Conservation (phyloP, 2,113 vertebrate species). For the Brachyistius frenatus region DNA sequence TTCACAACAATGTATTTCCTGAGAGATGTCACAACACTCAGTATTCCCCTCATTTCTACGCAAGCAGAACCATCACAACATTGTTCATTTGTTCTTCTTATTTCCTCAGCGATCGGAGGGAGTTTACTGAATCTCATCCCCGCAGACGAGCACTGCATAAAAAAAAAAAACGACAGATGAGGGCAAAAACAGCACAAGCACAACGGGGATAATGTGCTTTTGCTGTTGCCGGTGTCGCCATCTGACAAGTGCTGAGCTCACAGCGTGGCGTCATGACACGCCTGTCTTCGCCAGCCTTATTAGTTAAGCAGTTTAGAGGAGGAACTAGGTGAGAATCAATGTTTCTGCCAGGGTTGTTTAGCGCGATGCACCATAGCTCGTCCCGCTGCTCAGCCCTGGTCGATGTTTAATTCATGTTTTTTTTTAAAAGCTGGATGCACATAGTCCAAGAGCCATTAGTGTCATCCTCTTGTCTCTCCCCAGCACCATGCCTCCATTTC, state of each 20-base stretch:
- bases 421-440: conserved; percentile 59
- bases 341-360: conserved; percentile 80
- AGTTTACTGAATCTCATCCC: conserved; percentile 43
- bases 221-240: conserved; percentile 60
- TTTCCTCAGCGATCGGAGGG: conserved; percentile 3
- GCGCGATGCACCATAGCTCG: conserved; percentile 58
- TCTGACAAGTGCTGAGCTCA: conserved; percentile 58
- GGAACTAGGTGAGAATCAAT: conserved; percentile 71
- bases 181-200: conserved; percentile 37
- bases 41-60: conserved; percentile 11
- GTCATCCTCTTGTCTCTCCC: conserved; percentile 38
- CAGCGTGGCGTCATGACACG: conserved; percentile 47
- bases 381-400: conserved; percentile 28
- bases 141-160: conserved; percentile 27
- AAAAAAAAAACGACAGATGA: conserved; percentile 35
- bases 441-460: conserved; percentile 62
- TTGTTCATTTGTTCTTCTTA: background rate
- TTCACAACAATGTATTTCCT: conserved; percentile 13
- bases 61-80: conserved; percentile 42
- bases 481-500: conserved; percentile 22
- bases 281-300: conserved; percentile 52
- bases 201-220: conserved; percentile 68
- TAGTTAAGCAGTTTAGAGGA: conserved; percentile 46
- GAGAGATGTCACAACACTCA: conserved; percentile 32
- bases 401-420: conserved; percentile 78